These are phyloP conservation scores for Pangasius krempfi DNA, from an alignment of 2,797 vertebrate species.

Conservation along the genomic window DNA sequence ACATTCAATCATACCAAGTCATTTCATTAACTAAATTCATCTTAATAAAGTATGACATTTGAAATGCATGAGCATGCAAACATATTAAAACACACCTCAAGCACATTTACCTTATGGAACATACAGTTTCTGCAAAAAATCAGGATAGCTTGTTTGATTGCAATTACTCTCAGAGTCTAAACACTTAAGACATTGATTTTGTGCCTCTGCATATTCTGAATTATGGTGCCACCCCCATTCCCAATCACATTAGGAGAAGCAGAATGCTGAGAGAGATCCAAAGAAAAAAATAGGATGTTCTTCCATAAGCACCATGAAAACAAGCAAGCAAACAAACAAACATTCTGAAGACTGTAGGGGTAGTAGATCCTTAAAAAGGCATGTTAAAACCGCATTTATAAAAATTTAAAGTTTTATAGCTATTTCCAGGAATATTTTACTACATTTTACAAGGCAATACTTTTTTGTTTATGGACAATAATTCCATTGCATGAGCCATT, in stretches of 20 bases:
- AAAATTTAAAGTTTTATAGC: not conserved
- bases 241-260: constrained; percentile 31
- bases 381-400: too few species aligned
- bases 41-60: not conserved
- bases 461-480: not conserved
- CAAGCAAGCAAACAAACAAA: not conserved
- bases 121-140: not conserved
- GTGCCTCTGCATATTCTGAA: constrained; percentile 42
- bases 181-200: constrained; percentile 44
- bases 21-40: not conserved
- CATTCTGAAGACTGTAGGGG: not conserved
- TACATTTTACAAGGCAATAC: not conserved
- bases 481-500: not conserved
- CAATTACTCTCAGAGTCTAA: constrained; percentile 28
- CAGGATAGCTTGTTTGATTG: constrained; percentile 3
- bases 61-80: not conserved
- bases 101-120: not conserved
- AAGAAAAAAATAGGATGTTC: not conserved
- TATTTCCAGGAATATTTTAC: not conserved
- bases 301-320: not conserved
- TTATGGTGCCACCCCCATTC: constrained; percentile 40
- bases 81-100: not conserved
- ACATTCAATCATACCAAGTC: not conserved
- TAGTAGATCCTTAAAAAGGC: not conserved
- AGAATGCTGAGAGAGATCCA: not conserved